Conservation (phyloP, 2,888 invertebrate species). For the Tenthredo livida region DNA sequence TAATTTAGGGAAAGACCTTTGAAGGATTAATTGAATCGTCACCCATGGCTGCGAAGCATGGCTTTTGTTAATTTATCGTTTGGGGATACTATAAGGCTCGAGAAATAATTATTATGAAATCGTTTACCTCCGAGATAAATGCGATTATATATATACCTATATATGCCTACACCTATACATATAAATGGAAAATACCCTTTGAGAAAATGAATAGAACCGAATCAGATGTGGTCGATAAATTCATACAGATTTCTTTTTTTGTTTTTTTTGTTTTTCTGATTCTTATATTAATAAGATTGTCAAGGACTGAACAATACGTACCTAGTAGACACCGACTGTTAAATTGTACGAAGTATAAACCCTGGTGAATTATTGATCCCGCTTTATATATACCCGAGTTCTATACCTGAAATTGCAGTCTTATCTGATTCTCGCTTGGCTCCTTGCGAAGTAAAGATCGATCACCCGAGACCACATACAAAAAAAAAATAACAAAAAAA, state of each 20-base stretch:
- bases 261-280: not conserved
- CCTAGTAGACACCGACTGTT: not conserved
- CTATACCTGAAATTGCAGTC: constrained; percentile 32
- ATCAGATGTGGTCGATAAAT: not conserved
- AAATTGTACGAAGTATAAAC: not conserved
- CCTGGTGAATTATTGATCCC: constrained; percentile 20
- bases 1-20: constrained; percentile 33
- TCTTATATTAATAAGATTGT: not conserved
- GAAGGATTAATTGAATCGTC: constrained; percentile 34
- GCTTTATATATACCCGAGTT: not conserved
- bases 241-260: not conserved
- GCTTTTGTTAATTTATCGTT: not conserved
- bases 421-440: constrained; percentile 14
- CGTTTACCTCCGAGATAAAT: not conserved
- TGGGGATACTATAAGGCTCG: not conserved
- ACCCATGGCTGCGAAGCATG: not conserved
- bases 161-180: too few relatives aligned
- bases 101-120: not conserved
- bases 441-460: not conserved
- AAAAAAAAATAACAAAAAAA: too few relatives aligned
- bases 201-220: not conserved
- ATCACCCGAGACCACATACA: not conserved
- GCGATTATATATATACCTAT: too few relatives aligned
- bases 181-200: too few relatives aligned
- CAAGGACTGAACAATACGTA: not conserved